phyloP scores from a whole-genome alignment of 2,797 vertebrate species.

The Emys orbicularis region DNA sequence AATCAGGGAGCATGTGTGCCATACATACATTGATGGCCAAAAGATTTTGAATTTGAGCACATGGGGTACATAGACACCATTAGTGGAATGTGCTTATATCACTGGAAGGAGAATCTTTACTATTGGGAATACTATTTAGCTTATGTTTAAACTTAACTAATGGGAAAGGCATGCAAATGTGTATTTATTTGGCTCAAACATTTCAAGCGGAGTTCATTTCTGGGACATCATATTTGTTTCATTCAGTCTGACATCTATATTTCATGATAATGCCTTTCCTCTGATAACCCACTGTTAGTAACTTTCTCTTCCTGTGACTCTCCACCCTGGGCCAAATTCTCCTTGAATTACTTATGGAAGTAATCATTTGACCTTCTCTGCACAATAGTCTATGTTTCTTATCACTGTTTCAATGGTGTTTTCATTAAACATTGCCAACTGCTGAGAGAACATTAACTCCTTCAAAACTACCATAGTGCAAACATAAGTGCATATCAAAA shows the following conservation, averaged over 20 bases:
- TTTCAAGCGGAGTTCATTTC: slow-evolving; percentile 23
- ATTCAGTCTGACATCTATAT: slow-evolving; percentile 5
- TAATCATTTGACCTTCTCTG: slow-evolving; percentile 11
- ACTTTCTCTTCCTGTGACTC: slow-evolving; percentile 30
- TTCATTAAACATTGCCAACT: background rate
- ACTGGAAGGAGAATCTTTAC: background rate
- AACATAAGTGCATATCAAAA: background rate
- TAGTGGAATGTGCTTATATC: background rate
- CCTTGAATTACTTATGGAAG: slow-evolving; percentile 14
- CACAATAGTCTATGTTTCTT: background rate
- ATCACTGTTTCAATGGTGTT: slow-evolving; percentile 7
- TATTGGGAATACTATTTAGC: background rate
- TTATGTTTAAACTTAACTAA: slow-evolving; percentile 29
- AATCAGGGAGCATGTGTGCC: background rate
- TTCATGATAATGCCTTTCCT: slow-evolving; percentile 40
- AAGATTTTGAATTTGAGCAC: background rate
- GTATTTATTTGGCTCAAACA: slow-evolving; percentile 1
- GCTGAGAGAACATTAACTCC: background rate
- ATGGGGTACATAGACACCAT: background rate
- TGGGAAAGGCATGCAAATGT: background rate
- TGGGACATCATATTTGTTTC: background rate
- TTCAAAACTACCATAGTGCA: background rate
- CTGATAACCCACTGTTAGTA: background rate
- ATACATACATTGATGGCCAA: background rate
- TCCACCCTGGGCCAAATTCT: slow-evolving; percentile 22